Evolutionary conservation across 2,888 invertebrate genomes (phyloP).

Genomic region (Endotricha flammealis): DNA sequence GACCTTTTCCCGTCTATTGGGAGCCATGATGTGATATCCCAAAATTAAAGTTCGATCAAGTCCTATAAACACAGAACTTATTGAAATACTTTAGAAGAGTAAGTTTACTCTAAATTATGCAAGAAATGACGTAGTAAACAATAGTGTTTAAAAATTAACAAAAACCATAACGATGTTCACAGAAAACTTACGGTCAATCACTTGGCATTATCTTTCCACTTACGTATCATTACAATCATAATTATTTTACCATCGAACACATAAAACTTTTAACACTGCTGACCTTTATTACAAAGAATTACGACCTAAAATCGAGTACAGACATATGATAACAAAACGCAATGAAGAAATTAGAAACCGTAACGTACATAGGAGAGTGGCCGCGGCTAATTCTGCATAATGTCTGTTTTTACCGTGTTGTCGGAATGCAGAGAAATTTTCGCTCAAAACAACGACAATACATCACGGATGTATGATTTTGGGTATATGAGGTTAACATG

Average conservation of each 20-base stretch:
- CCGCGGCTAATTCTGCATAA: constrained; percentile 2
- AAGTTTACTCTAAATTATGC: too few relatives aligned
- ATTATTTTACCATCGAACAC: not conserved
- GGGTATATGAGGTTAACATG: not conserved
- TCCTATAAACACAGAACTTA: too few relatives aligned
- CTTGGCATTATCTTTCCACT: not conserved
- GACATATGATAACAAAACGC: constrained; percentile 12
- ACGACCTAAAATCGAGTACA: constrained; percentile 2
- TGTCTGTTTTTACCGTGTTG: constrained; percentile 1
- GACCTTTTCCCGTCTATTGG: too few relatives aligned
- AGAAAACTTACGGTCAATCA: not conserved
- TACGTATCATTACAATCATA: not conserved
- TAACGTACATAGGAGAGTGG: constrained; percentile 5
- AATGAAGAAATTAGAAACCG: constrained; percentile 15
- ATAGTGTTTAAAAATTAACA: not conserved
- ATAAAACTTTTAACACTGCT: not conserved
- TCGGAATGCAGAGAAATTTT: constrained; percentile 8
- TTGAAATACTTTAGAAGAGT: too few relatives aligned
- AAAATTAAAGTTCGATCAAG: too few relatives aligned
- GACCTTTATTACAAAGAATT: constrained; percentile 1
- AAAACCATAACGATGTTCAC: not conserved
- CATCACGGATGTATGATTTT: constrained; percentile 1
- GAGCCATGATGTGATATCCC: too few relatives aligned
- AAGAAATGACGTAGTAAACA: too few relatives aligned
- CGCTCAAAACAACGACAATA: not conserved